These are phyloP conservation scores for Encarsia formosa DNA, from an alignment of 2,888 invertebrate genomes.

Conservation along the genomic window DNA sequence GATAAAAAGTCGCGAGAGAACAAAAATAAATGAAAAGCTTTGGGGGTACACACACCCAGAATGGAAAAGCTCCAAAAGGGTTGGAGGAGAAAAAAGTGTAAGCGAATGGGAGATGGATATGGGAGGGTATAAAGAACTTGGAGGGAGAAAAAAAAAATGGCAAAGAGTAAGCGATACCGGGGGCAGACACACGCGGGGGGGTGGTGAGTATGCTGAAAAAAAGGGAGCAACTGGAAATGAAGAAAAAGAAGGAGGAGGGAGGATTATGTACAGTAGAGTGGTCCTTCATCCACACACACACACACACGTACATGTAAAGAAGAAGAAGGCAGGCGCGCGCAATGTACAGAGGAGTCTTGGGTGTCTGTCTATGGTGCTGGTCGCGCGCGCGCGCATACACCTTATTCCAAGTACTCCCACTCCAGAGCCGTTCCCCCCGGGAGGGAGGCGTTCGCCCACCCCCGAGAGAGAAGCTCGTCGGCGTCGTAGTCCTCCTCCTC, in stretches of 20 bases:
- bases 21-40: neutral
- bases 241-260: conserved; percentile 6
- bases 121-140: conserved; percentile 10
- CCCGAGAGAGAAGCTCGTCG: conserved; percentile 12
- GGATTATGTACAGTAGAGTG: conserved; percentile 24
- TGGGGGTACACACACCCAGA: conserved; percentile 4
- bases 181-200: neutral
- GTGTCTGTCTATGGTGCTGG: conserved; percentile 12
- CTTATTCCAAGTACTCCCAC: neutral
- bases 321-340: too few relatives aligned
- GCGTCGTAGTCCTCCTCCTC: conserved; percentile 12
- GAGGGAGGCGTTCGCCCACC: neutral
- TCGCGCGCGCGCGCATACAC: conserved; percentile 1
- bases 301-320: too few relatives aligned
- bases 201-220: neutral
- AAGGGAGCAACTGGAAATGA: conserved; percentile 13
- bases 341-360: conserved; percentile 19
- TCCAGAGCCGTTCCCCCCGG: neutral
- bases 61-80: conserved; percentile 16
- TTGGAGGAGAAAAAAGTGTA: conserved; percentile 1
- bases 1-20: neutral
- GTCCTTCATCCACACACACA: conserved; percentile 27
- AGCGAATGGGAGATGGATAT: conserved; percentile 15
- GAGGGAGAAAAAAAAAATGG: conserved; percentile 9
- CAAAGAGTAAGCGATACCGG: conserved; percentile 17